These are phyloP conservation scores for Miltochrista miniata DNA, from an alignment of 2,888 invertebrate species.

Conservation along the genomic window DNA sequence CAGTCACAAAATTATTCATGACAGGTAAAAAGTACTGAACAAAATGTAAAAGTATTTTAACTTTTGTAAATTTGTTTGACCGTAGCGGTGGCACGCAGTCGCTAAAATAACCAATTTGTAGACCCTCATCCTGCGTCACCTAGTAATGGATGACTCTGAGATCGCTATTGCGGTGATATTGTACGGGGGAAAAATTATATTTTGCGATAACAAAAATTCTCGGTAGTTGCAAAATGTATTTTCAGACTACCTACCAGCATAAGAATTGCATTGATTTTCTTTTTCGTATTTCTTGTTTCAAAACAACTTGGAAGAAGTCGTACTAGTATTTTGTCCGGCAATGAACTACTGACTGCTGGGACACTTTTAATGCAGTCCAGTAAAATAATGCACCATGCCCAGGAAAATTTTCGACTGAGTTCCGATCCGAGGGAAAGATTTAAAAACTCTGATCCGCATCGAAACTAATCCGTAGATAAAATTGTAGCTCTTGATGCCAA, in stretches of 20 bases:
- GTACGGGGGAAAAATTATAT: slow-evolving; percentile 40
- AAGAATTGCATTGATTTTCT: slow-evolving; percentile 14
- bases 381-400: too few species aligned
- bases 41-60: slow-evolving; percentile 17
- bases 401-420: too few species aligned
- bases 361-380: too few species aligned
- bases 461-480: too few species aligned
- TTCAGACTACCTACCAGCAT: slow-evolving; percentile 10
- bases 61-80: slow-evolving; percentile 35
- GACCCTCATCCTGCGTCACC: slow-evolving; percentile 60
- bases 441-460: too few species aligned
- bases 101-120: slow-evolving; percentile 58
- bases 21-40: slow-evolving; percentile 5
- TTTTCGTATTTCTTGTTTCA: slow-evolving; percentile 4
- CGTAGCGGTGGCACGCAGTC: slow-evolving; percentile 39
- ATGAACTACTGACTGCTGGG: too few species aligned
- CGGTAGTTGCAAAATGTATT: slow-evolving; percentile 16
- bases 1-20: too few species aligned
- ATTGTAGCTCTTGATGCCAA: too few species aligned
- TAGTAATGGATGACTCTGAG: slow-evolving; percentile 54
- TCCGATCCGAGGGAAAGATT: too few species aligned
- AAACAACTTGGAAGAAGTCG: too few species aligned
- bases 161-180: slow-evolving; percentile 42
- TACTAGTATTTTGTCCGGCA: too few species aligned
- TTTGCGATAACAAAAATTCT: slow-evolving; percentile 33